Evolutionary conservation across 2,797 vertebrate genomes (phyloP), one percentile per base, ranked within the genome.

Genomic region (Enteromius viviparus): DNA sequence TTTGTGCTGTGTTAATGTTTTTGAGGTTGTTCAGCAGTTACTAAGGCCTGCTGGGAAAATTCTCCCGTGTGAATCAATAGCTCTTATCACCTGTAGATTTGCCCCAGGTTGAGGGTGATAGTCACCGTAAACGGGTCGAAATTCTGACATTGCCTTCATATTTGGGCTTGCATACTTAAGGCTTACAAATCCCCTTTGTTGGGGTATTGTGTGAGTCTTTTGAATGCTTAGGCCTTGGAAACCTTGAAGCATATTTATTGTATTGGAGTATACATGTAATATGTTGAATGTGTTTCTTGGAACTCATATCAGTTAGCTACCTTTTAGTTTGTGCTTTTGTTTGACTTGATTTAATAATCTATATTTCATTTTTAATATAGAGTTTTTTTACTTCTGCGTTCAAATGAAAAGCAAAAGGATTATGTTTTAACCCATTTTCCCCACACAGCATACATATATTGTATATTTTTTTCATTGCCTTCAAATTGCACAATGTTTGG

Each of bases 21-120:
- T 62, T 47, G 12, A 60, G n/a, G 65, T 23, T 15, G 34, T 83
- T 77, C 49, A 60, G 62, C 64, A 47, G 10, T 60, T 83, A 60
- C 37, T 70, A 14, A 51, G 75, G 40, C 81, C 34, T 70, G 37
- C 75, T 77, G 64, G 74, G 37, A 70, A 75, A 32, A 58, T 60
- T 77, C 19, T 4, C 62, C 74, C 14, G 0, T 65, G 70, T 49
- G 47, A 76, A 65, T 82, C 72, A 69, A 71, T 71, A 40, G 26
- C 60, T 85, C 42, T 53, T 37, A 78, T 84, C 79, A 87, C 75
- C 85, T 84, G 79, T 79, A 85, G 86, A 26, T 82, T 42, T 69
- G 45, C 7, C 5, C 45, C 34, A 15, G n/a, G 14, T 65, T 71
- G 17, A 81, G 79, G 68, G 40, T 34, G 49, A 75, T 70, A 42